Percentiles rank a stretch among this genome's conserved stretches.
These are phyloP conservation scores for Venustaconcha ellipsiformis DNA, from an alignment of 1,140 invertebrate species.

Conservation along the genomic window DNA sequence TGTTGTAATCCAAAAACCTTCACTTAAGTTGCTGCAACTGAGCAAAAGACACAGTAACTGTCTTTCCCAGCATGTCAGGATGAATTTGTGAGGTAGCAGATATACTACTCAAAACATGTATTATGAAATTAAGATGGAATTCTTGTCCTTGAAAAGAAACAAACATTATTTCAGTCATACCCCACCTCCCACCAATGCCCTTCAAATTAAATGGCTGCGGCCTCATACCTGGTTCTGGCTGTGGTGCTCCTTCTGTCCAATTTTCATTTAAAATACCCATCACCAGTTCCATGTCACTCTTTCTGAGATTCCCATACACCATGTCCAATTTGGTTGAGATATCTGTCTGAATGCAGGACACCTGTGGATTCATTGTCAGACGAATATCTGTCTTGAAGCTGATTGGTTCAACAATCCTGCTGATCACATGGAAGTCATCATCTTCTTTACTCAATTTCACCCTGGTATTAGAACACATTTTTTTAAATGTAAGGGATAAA, in stretches of 20 bases:
- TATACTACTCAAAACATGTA: no score
- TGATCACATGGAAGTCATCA: conserved; percentile 76
- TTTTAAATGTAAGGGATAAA: no score
- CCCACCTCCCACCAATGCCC: no score
- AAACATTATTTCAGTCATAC: no score
- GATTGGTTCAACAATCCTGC: conserved; percentile 79
- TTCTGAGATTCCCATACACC: conserved; percentile 47
- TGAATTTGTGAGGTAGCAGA: no score
- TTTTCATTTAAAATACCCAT: conserved; percentile 54
- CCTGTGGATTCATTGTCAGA: conserved; percentile 72
- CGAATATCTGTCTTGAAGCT: conserved; percentile 81
- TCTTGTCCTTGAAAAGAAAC: no score
- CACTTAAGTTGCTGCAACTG: no score
- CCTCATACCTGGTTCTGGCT: conserved; percentile 14
- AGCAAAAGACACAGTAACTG: no score
- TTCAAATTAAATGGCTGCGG: no score
- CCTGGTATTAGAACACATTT: conserved; percentile 24
- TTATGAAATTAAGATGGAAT: no score
- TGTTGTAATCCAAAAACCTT: no score
- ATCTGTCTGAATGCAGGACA: conserved; percentile 72
- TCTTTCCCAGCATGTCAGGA: no score
- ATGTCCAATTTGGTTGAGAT: conserved; percentile 67
- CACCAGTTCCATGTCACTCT: conserved; percentile 55
- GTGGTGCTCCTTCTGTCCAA: conserved; percentile 73
- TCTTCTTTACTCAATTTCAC: conserved; percentile 49